A percentile compares a stretch with the other conserved stretches of the same genome.
Conservation (phyloP, 2,888 invertebrate species). For the Apamea crenata region DNA sequence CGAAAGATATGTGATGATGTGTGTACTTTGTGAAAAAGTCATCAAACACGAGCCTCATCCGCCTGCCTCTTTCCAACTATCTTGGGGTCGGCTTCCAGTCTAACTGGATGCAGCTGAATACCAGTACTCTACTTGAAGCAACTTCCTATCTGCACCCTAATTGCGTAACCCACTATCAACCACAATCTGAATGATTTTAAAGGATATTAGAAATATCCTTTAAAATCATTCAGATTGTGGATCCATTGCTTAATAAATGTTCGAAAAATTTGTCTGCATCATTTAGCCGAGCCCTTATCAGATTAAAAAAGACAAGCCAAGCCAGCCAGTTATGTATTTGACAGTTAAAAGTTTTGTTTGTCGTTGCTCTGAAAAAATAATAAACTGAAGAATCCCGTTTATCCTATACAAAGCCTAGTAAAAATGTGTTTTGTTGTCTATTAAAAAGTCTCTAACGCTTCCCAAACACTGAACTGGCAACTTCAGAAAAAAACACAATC, state of each 20-base stretch:
- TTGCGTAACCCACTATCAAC: no score
- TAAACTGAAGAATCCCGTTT: neutral
- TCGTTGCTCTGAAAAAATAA: neutral
- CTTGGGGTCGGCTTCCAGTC: neutral
- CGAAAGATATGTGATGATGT: neutral
- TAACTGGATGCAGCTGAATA: neutral
- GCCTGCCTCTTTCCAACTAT: neutral
- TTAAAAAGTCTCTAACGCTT: constrained; percentile 49
- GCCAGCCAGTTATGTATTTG: neutral
- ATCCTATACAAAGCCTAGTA: constrained; percentile 26
- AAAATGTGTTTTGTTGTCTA: constrained; percentile 33
- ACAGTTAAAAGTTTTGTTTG: neutral
- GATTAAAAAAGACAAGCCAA: neutral
- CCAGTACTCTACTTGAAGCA: no score
- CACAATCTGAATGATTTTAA: no score
- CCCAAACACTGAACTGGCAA: constrained; percentile 48
- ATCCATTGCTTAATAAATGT: no score
- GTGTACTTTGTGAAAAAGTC: neutral
- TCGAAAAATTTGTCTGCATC: neutral
- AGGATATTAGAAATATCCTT: no score
- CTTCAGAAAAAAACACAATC: constrained; percentile 55
- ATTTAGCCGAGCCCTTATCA: neutral
- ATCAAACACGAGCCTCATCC: neutral
- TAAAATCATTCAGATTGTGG: no score
- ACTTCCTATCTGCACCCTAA: no score